A percentile compares a stretch with the other conserved stretches of the same genome.
phyloP scores from a whole-genome alignment of 2,888 invertebrate genomes.

The Axea sp. region DNA sequence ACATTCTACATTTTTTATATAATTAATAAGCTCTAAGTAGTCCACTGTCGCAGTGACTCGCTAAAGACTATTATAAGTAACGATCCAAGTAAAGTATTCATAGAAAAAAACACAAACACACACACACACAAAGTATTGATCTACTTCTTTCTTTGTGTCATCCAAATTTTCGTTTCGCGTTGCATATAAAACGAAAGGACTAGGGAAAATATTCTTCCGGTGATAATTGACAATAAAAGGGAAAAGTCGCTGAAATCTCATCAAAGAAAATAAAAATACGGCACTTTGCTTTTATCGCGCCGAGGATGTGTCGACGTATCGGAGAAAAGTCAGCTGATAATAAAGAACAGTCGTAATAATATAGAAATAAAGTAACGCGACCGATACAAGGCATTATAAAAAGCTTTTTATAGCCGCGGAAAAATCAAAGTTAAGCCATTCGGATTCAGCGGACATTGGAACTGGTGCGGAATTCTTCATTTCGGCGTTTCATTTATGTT shows the following conservation, averaged over 20 bases:
- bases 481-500: constrained; percentile 28
- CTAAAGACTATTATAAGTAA: constrained; percentile 54
- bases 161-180: constrained; percentile 20
- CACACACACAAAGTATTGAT: constrained; percentile 47
- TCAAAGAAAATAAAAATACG: constrained; percentile 33
- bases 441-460: constrained; percentile 34
- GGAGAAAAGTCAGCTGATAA: constrained; percentile 68
- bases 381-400: constrained; percentile 70
- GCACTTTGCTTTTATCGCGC: constrained; percentile 23
- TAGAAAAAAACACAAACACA: no score
- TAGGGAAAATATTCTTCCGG: neutral
- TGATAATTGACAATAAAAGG: constrained; percentile 27
- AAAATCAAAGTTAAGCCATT: constrained; percentile 64
- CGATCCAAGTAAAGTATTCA: constrained; percentile 38
- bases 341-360: constrained; percentile 70
- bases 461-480: constrained; percentile 53
- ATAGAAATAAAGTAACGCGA: constrained; percentile 63
- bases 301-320: constrained; percentile 67
- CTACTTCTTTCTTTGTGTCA: constrained; percentile 16
- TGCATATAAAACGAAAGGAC: neutral
- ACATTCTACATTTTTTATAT: constrained; percentile 44
- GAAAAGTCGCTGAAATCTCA: constrained; percentile 8
- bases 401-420: constrained; percentile 71
- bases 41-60: constrained; percentile 37
- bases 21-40: constrained; percentile 53